Evolutionary conservation across 2,888 invertebrate species (phyloP).

Genomic region (Drosophila formosana): DNA sequence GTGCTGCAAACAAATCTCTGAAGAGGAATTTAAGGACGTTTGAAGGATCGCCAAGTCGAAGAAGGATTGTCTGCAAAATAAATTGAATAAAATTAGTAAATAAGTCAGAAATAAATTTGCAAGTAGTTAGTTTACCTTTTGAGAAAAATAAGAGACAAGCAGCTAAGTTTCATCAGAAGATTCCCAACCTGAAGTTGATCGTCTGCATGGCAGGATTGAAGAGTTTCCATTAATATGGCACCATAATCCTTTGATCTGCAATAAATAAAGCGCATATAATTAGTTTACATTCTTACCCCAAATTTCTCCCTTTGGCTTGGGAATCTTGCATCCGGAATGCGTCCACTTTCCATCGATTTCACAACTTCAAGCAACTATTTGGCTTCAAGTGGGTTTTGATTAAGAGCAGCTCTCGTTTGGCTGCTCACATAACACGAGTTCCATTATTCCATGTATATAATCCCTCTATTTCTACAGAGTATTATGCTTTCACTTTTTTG

Average conservation of each 20-base stretch:
- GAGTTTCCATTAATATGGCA: too few species aligned
- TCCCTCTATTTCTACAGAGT: conserved; percentile 10
- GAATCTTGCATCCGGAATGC: background rate
- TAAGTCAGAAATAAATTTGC: background rate
- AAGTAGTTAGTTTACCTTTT: background rate
- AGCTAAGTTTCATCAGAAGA: background rate
- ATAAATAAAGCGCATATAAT: background rate
- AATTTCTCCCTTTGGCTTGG: background rate
- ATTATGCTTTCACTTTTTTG: conserved; percentile 48
- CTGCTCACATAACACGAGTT: conserved; percentile 1
- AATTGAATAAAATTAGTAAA: background rate
- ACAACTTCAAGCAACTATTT: conserved; percentile 7
- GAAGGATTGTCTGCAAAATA: background rate
- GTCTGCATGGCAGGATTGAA: too few species aligned
- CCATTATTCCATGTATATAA: conserved; percentile 22
- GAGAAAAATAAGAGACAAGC: background rate
- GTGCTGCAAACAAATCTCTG: background rate
- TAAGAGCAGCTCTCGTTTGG: conserved; percentile 2
- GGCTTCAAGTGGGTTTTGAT: too few species aligned
- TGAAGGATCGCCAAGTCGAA: background rate
- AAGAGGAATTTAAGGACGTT: background rate
- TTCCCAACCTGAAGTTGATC: background rate
- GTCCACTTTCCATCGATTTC: conserved; percentile 9
- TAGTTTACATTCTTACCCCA: background rate
- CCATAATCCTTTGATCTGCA: background rate